Evolutionary conservation across 2,888 invertebrate genomes (phyloP), one percentile per base, ranked within the genome.

Genomic region (Hydriomena furcata): DNA sequence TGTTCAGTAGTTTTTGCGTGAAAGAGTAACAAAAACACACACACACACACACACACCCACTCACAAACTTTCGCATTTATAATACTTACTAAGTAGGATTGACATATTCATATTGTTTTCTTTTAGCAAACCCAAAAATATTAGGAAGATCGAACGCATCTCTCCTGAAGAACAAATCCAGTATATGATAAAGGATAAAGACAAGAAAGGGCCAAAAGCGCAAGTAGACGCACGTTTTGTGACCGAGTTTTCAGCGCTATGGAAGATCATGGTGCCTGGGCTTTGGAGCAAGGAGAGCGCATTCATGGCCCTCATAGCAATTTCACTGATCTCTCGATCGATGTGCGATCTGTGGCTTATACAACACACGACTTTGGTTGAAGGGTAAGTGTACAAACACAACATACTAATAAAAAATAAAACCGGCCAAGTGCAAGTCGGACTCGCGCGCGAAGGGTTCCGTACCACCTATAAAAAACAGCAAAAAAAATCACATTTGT

Each of bases 311-410:
- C 78, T 97, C 13, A 94, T 97, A 5, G 99, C 98, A 0, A 75
- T 90, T 2, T 94, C 97, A 2, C 91, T 99, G 30, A 92, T 98
- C 12, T 94, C 96, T 1, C 92, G 99, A 63, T 98, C 99, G 0
- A 92, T 98, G 62, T 98, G 98, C 73, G 99, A 99, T 84, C 92
- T 99, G 42, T 99, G 98, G 98, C 94, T 99, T 91, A 99, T 99
- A 65, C 95, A 97, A 72, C 97, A 96, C 77, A 96, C 97, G 7
- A 99, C 99, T 1, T 92, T 95, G 45, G 94, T 99, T 65, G 99
- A 99, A 92, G 97, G 96, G 96, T 95, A 79, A 86, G 87, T 68
- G 1, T 28, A 12, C 10, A 21, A 20, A n/a, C n/a, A n/a, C n/a
- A n/a, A n/a, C n/a, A n/a, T n/a, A n/a, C n/a, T n/a, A n/a, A n/a